A percentile compares a stretch with the other conserved stretches of the same genome.
Evolutionary conservation across 1,140 invertebrate species (phyloP).

Genomic region (Periplaneta americana): DNA sequence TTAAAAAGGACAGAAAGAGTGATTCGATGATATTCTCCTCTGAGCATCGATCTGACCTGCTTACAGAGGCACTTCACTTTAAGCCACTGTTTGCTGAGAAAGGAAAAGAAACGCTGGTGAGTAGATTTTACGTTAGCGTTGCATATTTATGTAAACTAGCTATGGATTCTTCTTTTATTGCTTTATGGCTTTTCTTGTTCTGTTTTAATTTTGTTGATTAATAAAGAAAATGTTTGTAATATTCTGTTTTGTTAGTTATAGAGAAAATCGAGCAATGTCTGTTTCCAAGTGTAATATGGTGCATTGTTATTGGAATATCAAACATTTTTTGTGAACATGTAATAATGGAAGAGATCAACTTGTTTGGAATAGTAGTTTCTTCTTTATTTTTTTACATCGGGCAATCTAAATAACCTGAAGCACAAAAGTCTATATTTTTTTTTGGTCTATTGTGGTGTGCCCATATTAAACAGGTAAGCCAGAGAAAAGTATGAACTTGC

Average conservation of each 20-base stretch:
- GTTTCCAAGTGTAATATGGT: neutral
- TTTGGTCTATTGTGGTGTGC: no score
- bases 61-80: constrained; percentile 86
- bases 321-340: neutral
- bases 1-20: constrained; percentile 85
- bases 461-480: no score
- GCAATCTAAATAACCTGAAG: no score
- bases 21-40: constrained; percentile 98
- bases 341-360: no score
- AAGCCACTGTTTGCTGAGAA: constrained; percentile 73
- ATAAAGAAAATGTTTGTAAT: neutral
- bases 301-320: neutral
- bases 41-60: constrained; percentile 85
- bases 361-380: no score
- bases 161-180: neutral
- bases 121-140: constrained; percentile 25
- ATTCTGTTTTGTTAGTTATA: neutral
- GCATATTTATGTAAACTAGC: neutral
- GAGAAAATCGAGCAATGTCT: neutral
- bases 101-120: constrained; percentile 66
- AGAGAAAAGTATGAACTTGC: no score
- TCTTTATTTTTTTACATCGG: no score
- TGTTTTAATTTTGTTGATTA: neutral
- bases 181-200: neutral
- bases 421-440: no score